These are phyloP conservation scores for Linnaemya vulpina DNA, from an alignment of 2,888 invertebrate genomes.

Conservation along the genomic window DNA sequence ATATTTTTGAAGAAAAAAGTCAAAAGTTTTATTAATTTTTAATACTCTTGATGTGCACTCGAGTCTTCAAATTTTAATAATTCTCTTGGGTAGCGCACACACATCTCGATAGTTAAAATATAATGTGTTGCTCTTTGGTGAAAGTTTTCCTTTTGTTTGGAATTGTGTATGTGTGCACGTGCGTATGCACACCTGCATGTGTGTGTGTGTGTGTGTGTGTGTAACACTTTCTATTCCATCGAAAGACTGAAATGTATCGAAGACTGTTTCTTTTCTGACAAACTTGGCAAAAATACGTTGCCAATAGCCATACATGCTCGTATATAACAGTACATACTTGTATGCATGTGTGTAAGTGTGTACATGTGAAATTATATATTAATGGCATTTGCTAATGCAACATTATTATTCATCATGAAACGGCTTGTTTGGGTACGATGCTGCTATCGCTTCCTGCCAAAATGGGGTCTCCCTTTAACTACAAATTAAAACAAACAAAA, in stretches of 20 bases:
- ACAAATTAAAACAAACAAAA: constrained; percentile 26
- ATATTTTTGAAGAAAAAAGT: background rate
- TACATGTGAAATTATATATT: constrained; percentile 47
- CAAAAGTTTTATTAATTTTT: background rate
- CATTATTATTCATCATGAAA: constrained; percentile 43
- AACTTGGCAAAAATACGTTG: background rate
- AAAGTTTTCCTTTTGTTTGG: background rate
- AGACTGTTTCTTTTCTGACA: too few relatives aligned
- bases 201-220: too few relatives aligned
- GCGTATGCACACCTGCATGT: too few relatives aligned
- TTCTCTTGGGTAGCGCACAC: background rate
- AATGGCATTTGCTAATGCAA: constrained; percentile 43
- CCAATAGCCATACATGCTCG: too few relatives aligned
- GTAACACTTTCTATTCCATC: too few relatives aligned
- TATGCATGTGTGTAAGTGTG: background rate
- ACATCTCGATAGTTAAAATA: background rate
- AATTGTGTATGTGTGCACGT: background rate
- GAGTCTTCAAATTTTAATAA: background rate
- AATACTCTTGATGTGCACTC: background rate
- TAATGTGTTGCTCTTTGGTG: background rate
- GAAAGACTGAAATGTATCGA: background rate
- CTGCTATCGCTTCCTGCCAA: constrained; percentile 52
- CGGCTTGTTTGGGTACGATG: constrained; percentile 48
- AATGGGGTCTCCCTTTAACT: constrained; percentile 22
- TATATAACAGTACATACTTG: too few relatives aligned